Evolutionary conservation across 2,888 invertebrate species (phyloP), one percentile per base, ranked within the genome.

Genomic region (Dynastes hyllus): DNA sequence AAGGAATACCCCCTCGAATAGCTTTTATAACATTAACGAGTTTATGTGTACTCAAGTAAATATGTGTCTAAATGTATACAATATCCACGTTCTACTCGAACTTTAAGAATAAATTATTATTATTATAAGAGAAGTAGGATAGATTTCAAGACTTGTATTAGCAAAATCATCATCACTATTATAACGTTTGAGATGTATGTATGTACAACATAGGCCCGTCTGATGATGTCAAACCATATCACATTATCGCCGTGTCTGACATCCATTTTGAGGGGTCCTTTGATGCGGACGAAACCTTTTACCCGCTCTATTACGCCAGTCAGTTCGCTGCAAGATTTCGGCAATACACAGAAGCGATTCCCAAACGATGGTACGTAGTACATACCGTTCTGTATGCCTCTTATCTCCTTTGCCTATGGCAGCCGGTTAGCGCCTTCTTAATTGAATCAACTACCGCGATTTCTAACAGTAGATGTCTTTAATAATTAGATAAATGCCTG

Each of bases 401-500:
- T n/a, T 51, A 55, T 16, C 22, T 58, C 55, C 22, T 58, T 4
- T 22, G 55, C 16, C n/a, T n/a, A 16, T 53, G 16, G 53, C 6
- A 53, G 53, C 65, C 69, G 29, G 69, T 22, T 32, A 51, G 53
- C 53, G 29, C 69, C 13, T 8, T 2, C 37, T 53, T 70, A 70
- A 70, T 70, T 55, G 53, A 70, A 70, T 70, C 70, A 55, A 27
- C 32, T 8, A 22, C 22, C 70, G 53, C 53, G 70, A 70, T 70
- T 70, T 70, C 70, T 70, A 45, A 53, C 53, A 55, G 53, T 29
- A 70, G 70, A 70, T 70, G 66, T 67, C 53, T 70, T 32, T 53
- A 32, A 70, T 70, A 70, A 70, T 70, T 70, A 70, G 70, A 70
- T 70, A 70, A 70, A 70, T 29, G 29, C n/a, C 11, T 27, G 13